A percentile compares a stretch with the other conserved stretches of the same genome.
Evolutionary conservation across 37 sponge, comb jelly and placozoan species (phyloP).

Genomic region (Dysidea cf. avara): DNA sequence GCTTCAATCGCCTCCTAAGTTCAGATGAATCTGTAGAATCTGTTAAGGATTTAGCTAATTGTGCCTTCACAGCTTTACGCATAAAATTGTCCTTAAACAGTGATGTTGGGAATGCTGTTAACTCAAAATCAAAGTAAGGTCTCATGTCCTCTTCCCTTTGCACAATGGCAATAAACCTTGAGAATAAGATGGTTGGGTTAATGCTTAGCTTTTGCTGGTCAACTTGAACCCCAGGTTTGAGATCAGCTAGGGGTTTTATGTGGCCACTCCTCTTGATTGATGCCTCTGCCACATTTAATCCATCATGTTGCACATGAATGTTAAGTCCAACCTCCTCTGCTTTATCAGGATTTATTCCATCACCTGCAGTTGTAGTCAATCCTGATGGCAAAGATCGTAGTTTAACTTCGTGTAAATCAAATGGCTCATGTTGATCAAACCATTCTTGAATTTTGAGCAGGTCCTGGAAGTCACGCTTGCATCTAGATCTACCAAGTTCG

Average conservation of each 20-base stretch:
- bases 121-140: constrained; percentile 24
- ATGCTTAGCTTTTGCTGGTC: no score
- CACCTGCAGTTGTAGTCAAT: constrained; percentile 24
- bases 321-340: constrained; percentile 12
- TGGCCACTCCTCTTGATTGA: no score
- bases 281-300: no score
- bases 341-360: constrained; percentile 19
- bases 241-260: no score
- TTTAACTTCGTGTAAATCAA: constrained; percentile 14
- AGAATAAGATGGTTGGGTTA: constrained; percentile 10
- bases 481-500: no score
- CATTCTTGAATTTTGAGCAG: constrained; percentile 37
- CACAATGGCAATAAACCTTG: constrained; percentile 5
- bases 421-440: constrained; percentile 42
- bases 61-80: constrained; percentile 27
- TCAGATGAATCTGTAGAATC: neutral
- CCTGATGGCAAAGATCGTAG: constrained; percentile 12
- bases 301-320: no score
- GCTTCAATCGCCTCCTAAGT: constrained; percentile 3
- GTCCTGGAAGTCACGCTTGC: constrained; percentile 39
- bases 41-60: constrained; percentile 9
- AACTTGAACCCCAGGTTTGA: no score
- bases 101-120: no score
- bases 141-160: no score
- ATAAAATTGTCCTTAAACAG: constrained; percentile 16